These are phyloP conservation scores for Drosophila elegans DNA, from an alignment of 1,140 invertebrate species.

Conservation along the genomic window DNA sequence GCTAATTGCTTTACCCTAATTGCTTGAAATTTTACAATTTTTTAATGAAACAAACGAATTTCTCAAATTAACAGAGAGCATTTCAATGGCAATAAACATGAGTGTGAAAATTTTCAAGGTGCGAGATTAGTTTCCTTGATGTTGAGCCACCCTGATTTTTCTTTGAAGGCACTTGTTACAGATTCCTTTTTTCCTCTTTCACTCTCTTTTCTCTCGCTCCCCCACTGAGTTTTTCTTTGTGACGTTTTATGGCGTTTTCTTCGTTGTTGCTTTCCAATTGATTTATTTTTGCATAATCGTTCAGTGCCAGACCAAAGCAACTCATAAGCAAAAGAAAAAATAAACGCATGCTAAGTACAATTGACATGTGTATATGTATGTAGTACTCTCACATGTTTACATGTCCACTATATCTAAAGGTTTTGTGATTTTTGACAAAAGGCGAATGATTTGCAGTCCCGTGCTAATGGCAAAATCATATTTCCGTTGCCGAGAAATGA, in stretches of 20 bases:
- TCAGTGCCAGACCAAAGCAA: constrained; percentile 55
- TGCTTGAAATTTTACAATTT: too few relatives aligned
- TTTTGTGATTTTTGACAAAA: constrained; percentile 37
- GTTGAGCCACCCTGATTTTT: constrained; percentile 19
- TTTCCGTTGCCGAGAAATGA: constrained; percentile 14
- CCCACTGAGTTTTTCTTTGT: constrained; percentile 45
- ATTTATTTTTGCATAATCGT: constrained; percentile 77
- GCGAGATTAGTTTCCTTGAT: constrained; percentile 8
- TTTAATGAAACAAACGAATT: too few relatives aligned
- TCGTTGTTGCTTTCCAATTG: constrained; percentile 66
- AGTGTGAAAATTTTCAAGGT: constrained; percentile 11
- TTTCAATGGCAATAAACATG: neutral
- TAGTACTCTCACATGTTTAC: constrained; percentile 1
- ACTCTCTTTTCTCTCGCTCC: constrained; percentile 7
- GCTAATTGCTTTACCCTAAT: too few relatives aligned
- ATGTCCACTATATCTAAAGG: constrained; percentile 6
- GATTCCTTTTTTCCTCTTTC: constrained; percentile 38
- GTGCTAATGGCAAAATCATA: constrained; percentile 45
- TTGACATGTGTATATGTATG: constrained; percentile 16
- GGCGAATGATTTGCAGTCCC: constrained; percentile 31
- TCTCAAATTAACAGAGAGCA: neutral
- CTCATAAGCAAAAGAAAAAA: constrained; percentile 48
- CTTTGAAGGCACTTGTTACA: constrained; percentile 67
- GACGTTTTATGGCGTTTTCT: constrained; percentile 36
- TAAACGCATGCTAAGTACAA: constrained; percentile 61